Evolutionary conservation across 2,113 vertebrate genomes (phyloP), one percentile per base, ranked within the genome.

Genomic region (Dipodomys spectabilis): DNA sequence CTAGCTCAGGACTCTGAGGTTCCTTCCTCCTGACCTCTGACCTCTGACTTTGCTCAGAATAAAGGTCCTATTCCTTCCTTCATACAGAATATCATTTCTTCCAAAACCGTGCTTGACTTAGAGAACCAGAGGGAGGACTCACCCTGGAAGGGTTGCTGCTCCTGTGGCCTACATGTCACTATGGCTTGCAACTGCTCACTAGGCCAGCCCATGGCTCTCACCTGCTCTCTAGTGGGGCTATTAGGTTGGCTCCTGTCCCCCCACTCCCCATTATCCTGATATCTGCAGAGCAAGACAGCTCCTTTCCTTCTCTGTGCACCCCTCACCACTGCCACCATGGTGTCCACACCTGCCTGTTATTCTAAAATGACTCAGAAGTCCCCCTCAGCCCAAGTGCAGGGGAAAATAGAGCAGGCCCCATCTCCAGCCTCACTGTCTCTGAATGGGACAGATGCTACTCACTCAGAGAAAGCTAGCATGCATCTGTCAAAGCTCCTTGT

Each of bases 151-250:
- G 44, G 19, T 18, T 18, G 13, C 49, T 27, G 67, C 62, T 22
- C 4, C 57, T 30, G 5, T 13, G 78, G 32, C 45, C 35, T 22
- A 4, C 1, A 32, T 7, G 32, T 28, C 2, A 0, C 35, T 49
- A 16, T n/a, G 30, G n/a, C 49, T 62, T 32, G 18, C 3, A 77
- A 65, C 11, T 4, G 2, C 80, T 68, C 72, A 5, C 18, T 6
- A 4, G 5, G 30, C 44, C 4, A 4, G 23, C 57, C 10, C 10
- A 1, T 0, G 3, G 39, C 15, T 28, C 35, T 18, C 12, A 9
- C 0, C 5, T 28, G 6, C 16, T 64, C 49, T 64, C 75, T 2
- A 0, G 6, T 0, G 2, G 23, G 39, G 13, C 49, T 82, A 35
- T 2, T 45, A n/a, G 15, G 32, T 71, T 2, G 15, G 15, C 44